Evolutionary conservation across 1,140 invertebrate species (phyloP).

Genomic region (Drosophila fuyamai): DNA sequence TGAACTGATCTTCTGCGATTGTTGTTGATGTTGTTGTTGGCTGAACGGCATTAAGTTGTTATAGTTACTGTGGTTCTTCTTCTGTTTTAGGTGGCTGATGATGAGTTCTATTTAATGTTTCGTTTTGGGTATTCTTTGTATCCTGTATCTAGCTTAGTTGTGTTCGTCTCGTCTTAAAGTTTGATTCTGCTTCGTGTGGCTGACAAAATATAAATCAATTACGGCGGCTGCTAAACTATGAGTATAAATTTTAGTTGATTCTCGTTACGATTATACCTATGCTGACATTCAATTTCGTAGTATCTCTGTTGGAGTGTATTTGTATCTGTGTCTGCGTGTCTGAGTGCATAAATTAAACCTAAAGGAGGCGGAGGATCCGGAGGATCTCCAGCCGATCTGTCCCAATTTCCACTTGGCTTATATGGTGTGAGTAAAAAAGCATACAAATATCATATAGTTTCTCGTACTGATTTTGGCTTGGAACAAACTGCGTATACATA

Average conservation of each 20-base stretch:
- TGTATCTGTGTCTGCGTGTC: constrained; percentile 42
- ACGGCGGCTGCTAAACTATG: constrained; percentile 75
- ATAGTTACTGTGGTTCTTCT: constrained; percentile 49
- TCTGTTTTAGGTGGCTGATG: constrained; percentile 59
- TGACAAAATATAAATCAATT: constrained; percentile 72
- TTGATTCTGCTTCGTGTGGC: constrained; percentile 57
- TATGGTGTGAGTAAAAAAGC: constrained; percentile 78
- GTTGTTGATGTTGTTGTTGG: constrained; percentile 36
- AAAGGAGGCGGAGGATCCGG: constrained; percentile 47
- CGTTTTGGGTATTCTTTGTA: constrained; percentile 36
- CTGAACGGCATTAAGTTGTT: constrained; percentile 68
- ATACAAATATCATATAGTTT: constrained; percentile 78
- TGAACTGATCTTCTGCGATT: constrained; percentile 44
- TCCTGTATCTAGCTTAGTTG: constrained; percentile 65
- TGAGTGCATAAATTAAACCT: constrained; percentile 69
- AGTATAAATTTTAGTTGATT: constrained; percentile 69
- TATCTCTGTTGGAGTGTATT: constrained; percentile 35
- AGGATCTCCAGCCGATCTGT: constrained; percentile 50
- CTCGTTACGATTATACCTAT: constrained; percentile 66
- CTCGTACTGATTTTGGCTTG: constrained; percentile 53
- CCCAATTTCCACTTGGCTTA: constrained; percentile 44
- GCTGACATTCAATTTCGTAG: constrained; percentile 59
- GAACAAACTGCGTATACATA: constrained; percentile 48
- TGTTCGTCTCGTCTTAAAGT: constrained; percentile 54
- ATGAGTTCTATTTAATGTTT: constrained; percentile 55